Percentiles rank a stretch among this genome's conserved stretches.
Conservation (phyloP, 2,113 vertebrate species). For the Galbula dea region DNA sequence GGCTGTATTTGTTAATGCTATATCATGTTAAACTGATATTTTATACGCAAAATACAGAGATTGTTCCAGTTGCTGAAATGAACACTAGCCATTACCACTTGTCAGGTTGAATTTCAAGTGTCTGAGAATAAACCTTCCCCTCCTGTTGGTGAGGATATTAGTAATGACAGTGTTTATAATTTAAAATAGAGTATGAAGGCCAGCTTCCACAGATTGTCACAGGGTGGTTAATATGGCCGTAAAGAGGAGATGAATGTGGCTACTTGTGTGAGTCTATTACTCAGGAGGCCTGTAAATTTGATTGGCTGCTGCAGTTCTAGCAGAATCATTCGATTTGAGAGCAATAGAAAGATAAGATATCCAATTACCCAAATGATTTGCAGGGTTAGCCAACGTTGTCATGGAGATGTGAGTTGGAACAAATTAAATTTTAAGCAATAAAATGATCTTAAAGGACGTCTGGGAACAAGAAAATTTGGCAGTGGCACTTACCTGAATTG, state of each 20-base stretch:
- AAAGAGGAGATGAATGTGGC: conserved; percentile 80
- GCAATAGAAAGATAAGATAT: conserved; percentile 89
- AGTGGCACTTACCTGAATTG: conserved; percentile 85
- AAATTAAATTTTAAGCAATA: conserved; percentile 91
- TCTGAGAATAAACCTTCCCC: conserved; percentile 44
- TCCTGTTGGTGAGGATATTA: conserved; percentile 57
- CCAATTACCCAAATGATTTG: conserved; percentile 89
- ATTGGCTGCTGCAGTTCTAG: conserved; percentile 85
- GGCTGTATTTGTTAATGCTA: neutral
- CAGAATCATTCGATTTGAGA: conserved; percentile 87
- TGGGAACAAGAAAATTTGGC: conserved; percentile 87
- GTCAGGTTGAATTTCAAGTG: conserved; percentile 24
- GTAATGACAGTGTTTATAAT: conserved; percentile 64
- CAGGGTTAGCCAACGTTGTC: conserved; percentile 83
- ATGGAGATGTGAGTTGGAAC: conserved; percentile 83
- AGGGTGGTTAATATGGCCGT: conserved; percentile 70
- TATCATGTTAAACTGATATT: neutral
- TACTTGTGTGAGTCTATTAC: conserved; percentile 80
- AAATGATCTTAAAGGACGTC: conserved; percentile 86
- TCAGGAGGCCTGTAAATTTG: conserved; percentile 85
- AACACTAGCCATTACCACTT: conserved; percentile 1
- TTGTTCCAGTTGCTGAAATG: conserved; percentile 3
- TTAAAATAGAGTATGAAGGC: conserved; percentile 65
- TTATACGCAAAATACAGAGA: neutral
- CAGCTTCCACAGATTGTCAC: conserved; percentile 66